Evolutionary conservation across 2,797 vertebrate genomes (phyloP), one percentile per base, ranked within the genome.

Genomic region (Prionace glauca): DNA sequence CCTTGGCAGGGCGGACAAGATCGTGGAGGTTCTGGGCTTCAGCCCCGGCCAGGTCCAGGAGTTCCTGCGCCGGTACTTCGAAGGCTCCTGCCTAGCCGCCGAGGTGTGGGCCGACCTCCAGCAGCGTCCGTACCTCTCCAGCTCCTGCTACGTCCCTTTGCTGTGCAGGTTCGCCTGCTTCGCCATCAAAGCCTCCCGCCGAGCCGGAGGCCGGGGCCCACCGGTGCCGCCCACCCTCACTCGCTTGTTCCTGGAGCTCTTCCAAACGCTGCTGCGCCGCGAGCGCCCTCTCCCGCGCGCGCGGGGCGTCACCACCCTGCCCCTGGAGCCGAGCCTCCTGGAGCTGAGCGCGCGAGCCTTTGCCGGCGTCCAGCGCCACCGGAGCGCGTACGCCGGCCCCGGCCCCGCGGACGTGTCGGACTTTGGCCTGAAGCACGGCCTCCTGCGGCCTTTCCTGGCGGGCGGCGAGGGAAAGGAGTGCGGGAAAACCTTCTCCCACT

Each of bases 1-100:
- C 0, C 84, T 99, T 45, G 97, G 98, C 90, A 98, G 98, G 96
- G 97, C 97, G 0, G 98, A 99, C 95, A 97, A 97, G 88, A 96
- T 98, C 84, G 96, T 99, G 90, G 98, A 99, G 96, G 95, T 98
- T 18, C 95, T 96, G 0, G 98, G 98, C 95, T 99, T 99, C 96
- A 98, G 98, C 3, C 86, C 96, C 0, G 60, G 96, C 60, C 97
- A 99, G 95, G 96, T 98, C 0, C 97, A 98, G 94, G 56, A 95
- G 16, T 99, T 98, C 65, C 56, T 98, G 12, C 96, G 95, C 0
- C 96, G 94, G 20, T 98, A 98, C 96, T 98, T 99, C 9, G 95
- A 97, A 18, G 96, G 97, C 14, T 96, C 96, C 0, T 94, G 96
- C 0, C 96, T 96, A 11, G 96, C 88, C 79, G 96, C 96, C 14